Base-by-base conservation (phyloP, 2,113 vertebrate species). In the Nansenia antarctica region DNA sequence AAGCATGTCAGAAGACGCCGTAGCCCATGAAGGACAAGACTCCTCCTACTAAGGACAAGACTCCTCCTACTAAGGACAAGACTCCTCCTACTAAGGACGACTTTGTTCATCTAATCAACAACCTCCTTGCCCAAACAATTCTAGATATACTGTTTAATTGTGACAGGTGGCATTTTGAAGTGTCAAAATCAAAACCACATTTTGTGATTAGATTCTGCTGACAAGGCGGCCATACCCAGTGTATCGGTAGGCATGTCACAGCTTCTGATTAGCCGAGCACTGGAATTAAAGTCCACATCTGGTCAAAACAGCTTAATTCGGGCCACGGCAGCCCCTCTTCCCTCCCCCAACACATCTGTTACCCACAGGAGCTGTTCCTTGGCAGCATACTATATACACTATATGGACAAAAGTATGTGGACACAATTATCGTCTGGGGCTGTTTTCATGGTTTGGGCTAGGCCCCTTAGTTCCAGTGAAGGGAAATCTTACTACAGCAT, bases 261-360 rank as follows among this genome's bases (percentile, higher is more conserved):
- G 65, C 31, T 39, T 29, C 55, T 74, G 54, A 79, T 72, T 78
- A 82, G 58, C 55, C 37, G n/a, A 9, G 26, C 30, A 26, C 69
- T 76, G 49, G 29, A 68, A 18, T 35, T 9, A 18, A 68, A 62
- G 58, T 77, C 58, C 67, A 78, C 85, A 88, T 77, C 77, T 84
- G 76, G 75, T 58, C 55, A 47, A 8, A 14, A 39, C 71, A 74
- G 76, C 69, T 81, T 81, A 69, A 83, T 86, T 76, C 9, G 0
- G 8, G 62, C 75, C 27, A 29, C 42, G 24, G 61, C 35, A 15
- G 39, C 12, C 6, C 14, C 18, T 35, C 64, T 26, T 29, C 18
- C 42, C 64, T 26, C 31, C 69, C 65, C 39, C 64, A 71, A 58
- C 68, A 85, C 79, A 87, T 83, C 82, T 86, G 81, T 59, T 61